These are phyloP conservation scores for Conops quadrifasciatus DNA, from an alignment of 2,888 invertebrate species.

Conservation along the genomic window DNA sequence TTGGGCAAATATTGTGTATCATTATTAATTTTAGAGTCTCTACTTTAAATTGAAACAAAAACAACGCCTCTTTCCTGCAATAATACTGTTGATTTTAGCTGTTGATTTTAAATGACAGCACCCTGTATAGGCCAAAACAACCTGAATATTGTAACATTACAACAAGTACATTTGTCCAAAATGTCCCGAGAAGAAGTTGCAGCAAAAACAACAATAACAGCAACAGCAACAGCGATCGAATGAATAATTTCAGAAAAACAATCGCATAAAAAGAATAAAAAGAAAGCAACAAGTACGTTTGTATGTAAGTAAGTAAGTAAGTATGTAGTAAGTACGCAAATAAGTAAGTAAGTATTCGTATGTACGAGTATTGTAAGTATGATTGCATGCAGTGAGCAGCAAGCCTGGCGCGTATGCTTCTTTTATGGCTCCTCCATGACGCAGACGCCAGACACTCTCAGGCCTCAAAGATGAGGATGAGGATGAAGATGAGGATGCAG, in stretches of 20 bases:
- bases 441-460: slow-evolving; percentile 55
- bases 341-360: too few relatives aligned
- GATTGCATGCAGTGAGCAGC: background rate
- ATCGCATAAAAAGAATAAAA: background rate
- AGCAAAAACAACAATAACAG: slow-evolving; percentile 10
- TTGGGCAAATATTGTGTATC: too few relatives aligned
- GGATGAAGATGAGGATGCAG: slow-evolving; percentile 44
- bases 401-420: background rate
- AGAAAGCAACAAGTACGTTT: slow-evolving; percentile 34
- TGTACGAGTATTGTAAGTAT: too few relatives aligned
- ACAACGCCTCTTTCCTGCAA: too few relatives aligned
- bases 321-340: background rate
- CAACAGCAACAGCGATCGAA: slow-evolving; percentile 21
- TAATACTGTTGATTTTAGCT: too few relatives aligned
- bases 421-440: slow-evolving; percentile 40
- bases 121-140: too few relatives aligned
- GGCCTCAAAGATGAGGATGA: slow-evolving; percentile 37
- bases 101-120: too few relatives aligned
- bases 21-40: too few relatives aligned
- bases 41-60: too few relatives aligned
- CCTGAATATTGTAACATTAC: too few relatives aligned
- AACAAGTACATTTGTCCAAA: slow-evolving; percentile 19
- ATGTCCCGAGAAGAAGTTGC: background rate
- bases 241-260: background rate
- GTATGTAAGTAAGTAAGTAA: background rate